These are phyloP conservation scores for Zoanthus solanderi DNA, from an alignment of 92 coral and sea anemone genomes.

Conservation along the genomic window DNA sequence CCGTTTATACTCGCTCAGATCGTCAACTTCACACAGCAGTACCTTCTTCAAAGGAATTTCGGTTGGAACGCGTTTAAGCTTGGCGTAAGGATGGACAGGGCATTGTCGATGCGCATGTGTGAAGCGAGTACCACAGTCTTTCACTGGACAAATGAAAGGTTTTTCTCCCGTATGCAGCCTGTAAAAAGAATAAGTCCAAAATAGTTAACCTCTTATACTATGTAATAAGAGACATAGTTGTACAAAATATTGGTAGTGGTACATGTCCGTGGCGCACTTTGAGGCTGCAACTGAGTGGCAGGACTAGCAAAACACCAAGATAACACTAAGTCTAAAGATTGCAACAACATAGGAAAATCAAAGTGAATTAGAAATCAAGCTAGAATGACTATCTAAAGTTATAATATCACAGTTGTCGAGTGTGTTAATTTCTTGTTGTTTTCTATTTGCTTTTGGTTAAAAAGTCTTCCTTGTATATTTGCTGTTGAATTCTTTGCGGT, in stretches of 20 bases:
- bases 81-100: slow-evolving; percentile 66
- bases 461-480: not conserved
- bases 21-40: slow-evolving; percentile 58
- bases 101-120: slow-evolving; percentile 73
- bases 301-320: no score
- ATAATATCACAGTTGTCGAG: not conserved
- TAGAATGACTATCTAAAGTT: not conserved
- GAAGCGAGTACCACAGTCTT: slow-evolving; percentile 63
- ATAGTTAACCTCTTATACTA: not conserved
- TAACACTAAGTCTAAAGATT: not conserved
- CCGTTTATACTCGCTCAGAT: slow-evolving; percentile 58
- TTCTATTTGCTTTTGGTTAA: not conserved
- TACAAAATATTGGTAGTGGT: not conserved
- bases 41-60: slow-evolving; percentile 69
- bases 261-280: not conserved
- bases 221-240: not conserved
- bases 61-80: slow-evolving; percentile 57
- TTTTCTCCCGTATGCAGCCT: slow-evolving; percentile 67
- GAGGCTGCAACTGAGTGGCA: not conserved
- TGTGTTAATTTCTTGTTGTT: not conserved
- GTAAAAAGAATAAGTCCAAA: not conserved
- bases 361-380: not conserved
- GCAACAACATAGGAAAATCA: not conserved
- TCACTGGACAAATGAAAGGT: slow-evolving; percentile 61
- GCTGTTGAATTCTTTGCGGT: slow-evolving; percentile 7